phyloP scores from a whole-genome alignment of 92 coral and sea anemone species.

The Zoanthus sansibaricus region DNA sequence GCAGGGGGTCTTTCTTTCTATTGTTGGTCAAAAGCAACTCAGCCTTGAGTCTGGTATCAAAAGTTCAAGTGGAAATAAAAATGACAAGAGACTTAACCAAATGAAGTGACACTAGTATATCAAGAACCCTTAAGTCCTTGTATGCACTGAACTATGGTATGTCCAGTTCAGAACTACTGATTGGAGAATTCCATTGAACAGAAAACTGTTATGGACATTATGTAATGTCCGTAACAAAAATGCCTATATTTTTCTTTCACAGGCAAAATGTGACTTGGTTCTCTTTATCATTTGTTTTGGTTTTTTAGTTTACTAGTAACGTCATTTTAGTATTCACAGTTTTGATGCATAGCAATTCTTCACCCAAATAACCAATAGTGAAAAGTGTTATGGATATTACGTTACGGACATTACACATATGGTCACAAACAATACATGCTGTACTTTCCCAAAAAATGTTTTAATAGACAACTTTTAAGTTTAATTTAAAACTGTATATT shows the following conservation, averaged over 20 bases:
- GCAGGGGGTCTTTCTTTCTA: neutral
- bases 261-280: constrained; percentile 11
- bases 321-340: constrained; percentile 25
- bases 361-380: constrained; percentile 4
- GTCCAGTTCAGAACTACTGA: constrained; percentile 14
- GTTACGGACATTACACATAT: constrained; percentile 24
- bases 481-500: constrained; percentile 14
- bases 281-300: constrained; percentile 16
- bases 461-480: constrained; percentile 10
- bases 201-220: constrained; percentile 15
- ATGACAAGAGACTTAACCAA: neutral
- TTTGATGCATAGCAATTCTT: neutral
- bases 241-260: constrained; percentile 20
- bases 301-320: constrained; percentile 14
- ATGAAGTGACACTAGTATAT: constrained; percentile 23
- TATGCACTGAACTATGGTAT: constrained; percentile 15
- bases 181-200: constrained; percentile 12
- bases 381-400: constrained; percentile 25
- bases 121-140: constrained; percentile 30
- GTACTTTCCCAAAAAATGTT: constrained; percentile 17
- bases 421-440: constrained; percentile 20
- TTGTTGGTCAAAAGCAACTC: constrained; percentile 2
- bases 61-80: constrained; percentile 27
- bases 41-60: neutral
- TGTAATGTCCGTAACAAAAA: constrained; percentile 5